A percentile compares a stretch with the other conserved stretches of the same genome.
Conservation (phyloP, 1,140 invertebrate genomes). For the Drosophila tropicalis region DNA sequence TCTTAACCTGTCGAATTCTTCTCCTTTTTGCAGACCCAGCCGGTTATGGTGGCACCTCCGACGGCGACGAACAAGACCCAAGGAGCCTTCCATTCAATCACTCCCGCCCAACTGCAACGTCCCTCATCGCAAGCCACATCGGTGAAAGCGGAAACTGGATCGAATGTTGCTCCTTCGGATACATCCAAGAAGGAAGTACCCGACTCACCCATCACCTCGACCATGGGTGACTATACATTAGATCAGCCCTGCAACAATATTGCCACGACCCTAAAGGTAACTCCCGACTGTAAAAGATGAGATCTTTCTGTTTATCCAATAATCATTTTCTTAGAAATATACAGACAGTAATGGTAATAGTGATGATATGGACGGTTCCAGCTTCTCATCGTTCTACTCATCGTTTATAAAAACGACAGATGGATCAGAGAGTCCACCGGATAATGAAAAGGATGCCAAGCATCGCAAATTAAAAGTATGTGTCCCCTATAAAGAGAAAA, state of each 20-base stretch:
- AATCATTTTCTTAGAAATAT: slow-evolving; percentile 47
- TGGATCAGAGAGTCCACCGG: slow-evolving; percentile 75
- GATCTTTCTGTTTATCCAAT: too few species aligned
- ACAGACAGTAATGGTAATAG: slow-evolving; percentile 82
- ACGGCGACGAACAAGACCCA: slow-evolving; percentile 41
- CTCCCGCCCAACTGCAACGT: slow-evolving; percentile 77
- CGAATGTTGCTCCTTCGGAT: slow-evolving; percentile 84
- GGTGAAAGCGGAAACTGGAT: slow-evolving; percentile 87
- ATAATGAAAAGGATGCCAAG: slow-evolving; percentile 74
- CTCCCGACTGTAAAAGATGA: too few species aligned
- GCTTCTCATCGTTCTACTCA: slow-evolving; percentile 85
- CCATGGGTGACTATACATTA: slow-evolving; percentile 60
- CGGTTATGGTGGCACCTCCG: slow-evolving; percentile 47
- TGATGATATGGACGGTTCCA: slow-evolving; percentile 84
- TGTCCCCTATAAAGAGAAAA: too few species aligned
- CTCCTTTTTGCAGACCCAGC: slow-evolving; percentile 41
- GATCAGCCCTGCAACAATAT: slow-evolving; percentile 52
- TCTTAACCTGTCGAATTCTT: too few species aligned
- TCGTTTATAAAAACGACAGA: slow-evolving; percentile 85
- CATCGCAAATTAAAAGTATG: slow-evolving; percentile 69
- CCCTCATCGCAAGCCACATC: slow-evolving; percentile 86
- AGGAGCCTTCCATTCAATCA: slow-evolving; percentile 75
- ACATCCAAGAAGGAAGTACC: slow-evolving; percentile 85
- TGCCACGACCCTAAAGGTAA: slow-evolving; percentile 46
- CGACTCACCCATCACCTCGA: slow-evolving; percentile 83